Conservation (phyloP, 1,140 invertebrate genomes). For the Branchinecta lynchi region DNA sequence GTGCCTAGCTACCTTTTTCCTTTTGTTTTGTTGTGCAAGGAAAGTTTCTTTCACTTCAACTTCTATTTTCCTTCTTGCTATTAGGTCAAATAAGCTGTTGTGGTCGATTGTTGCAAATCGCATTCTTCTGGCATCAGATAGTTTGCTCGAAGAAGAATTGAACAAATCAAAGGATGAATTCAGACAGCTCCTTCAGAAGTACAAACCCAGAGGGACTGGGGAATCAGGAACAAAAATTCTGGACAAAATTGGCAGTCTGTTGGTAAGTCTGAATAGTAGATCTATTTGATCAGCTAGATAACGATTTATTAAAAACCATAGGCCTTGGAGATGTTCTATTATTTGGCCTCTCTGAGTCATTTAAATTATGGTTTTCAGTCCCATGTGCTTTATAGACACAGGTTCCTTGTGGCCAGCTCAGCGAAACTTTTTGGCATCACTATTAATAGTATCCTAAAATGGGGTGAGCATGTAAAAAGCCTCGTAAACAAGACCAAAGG, state of each 20-base stretch:
- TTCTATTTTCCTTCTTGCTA: background rate
- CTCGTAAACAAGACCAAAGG: no score
- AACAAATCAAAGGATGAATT: background rate
- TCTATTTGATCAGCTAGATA: background rate
- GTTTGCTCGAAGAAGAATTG: background rate
- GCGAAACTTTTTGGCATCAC: no score
- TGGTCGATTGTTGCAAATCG: background rate
- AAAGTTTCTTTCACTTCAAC: background rate
- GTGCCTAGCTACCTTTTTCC: no score
- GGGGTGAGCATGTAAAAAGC: no score
- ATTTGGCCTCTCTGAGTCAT: no score
- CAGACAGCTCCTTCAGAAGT: background rate
- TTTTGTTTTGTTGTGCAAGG: no score
- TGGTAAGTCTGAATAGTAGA: background rate
- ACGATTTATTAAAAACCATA: background rate
- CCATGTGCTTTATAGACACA: no score
- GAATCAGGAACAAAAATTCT: background rate
- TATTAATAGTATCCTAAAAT: no score
- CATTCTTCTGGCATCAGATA: background rate
- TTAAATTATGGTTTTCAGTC: no score
- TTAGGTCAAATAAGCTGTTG: background rate
- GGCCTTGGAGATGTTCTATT: no score
- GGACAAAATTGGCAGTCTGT: background rate
- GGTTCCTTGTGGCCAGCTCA: no score
- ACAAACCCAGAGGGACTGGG: background rate